These are phyloP conservation scores for Conistra vaccinii DNA, from an alignment of 2,888 invertebrate genomes.

Conservation along the genomic window DNA sequence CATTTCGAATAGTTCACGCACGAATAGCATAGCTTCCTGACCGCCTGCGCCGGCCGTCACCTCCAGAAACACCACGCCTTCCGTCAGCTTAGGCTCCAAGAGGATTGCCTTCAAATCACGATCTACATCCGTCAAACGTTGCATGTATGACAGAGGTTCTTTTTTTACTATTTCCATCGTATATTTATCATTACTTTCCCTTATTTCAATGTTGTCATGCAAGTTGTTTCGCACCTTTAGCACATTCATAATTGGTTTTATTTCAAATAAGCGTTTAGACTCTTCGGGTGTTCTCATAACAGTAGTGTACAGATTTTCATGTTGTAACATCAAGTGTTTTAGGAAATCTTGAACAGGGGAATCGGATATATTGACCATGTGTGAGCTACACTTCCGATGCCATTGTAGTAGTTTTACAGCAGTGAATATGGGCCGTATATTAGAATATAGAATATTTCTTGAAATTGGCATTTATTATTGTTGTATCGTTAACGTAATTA, in stretches of 20 bases:
- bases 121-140: constrained; percentile 90
- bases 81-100: constrained; percentile 89
- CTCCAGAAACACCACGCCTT: constrained; percentile 93
- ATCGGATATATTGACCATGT: constrained; percentile 82
- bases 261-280: constrained; percentile 80
- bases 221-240: constrained; percentile 91
- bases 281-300: constrained; percentile 75
- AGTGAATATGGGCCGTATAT: constrained; percentile 71
- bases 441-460: constrained; percentile 67
- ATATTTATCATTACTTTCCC: constrained; percentile 90
- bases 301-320: constrained; percentile 85
- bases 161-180: constrained; percentile 92
- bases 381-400: constrained; percentile 75
- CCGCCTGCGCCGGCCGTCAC: constrained; percentile 98
- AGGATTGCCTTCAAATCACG: constrained; percentile 90
- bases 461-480: constrained; percentile 69
- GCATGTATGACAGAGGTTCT: constrained; percentile 91
- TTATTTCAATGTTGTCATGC: constrained; percentile 91
- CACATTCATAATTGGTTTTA: constrained; percentile 90
- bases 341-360: constrained; percentile 88
- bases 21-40: constrained; percentile 99
- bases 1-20: constrained; percentile 96
- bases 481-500: background rate
- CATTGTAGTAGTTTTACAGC: constrained; percentile 68
- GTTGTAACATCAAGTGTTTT: constrained; percentile 88